Evolutionary conservation across 2,888 invertebrate species (phyloP), one percentile per base, ranked within the genome.

Genomic region (Galeopsomyia nigrocyanea): DNA sequence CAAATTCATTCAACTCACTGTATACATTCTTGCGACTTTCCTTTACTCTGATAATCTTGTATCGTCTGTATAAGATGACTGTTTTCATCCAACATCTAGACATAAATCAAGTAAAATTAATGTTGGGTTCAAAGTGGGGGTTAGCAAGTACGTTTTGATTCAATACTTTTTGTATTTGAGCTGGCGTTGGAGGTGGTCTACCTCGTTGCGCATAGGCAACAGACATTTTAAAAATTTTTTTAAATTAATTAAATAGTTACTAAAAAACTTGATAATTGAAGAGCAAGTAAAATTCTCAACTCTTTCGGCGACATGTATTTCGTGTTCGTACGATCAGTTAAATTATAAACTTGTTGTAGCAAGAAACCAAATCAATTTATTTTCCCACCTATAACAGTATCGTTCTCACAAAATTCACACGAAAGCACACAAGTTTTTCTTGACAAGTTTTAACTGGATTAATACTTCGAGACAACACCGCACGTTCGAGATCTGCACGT

Each of bases 21-120:
- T 86, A 95, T 91, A 83, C 96, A 96, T 89, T 98, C 98, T 87
- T 95, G 93, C 21, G 93, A 89, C 87, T 97, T 97, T 74, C 98
- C 98, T 89, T 97, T 97, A 78, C 92, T 94, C 88, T 99, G 98
- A 88, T 94, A 98, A 80, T 99, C 98, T 87, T 97, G 95, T 83
- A 99, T 98, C 10, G 96, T 96, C 89, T 98, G 96, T 81, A 99
- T 98, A 57, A 99, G 90, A 85, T 97, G 96, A 80, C 95, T 95
- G 87, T 99, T 99, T 88, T 99, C 99, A 88, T 99, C 98, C 74
- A 99, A 89, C 92, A 99, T 94, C 91, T 98, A 83, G 16, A 78
- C 78, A 49, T 51, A 71, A 61, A 67, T 51, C 67, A 26, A 71
- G 19, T 17, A 22, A 46, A 55, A 3, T 47, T 49, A 50, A 10